Percentiles rank a stretch among this genome's conserved stretches.
These are phyloP conservation scores for Microctonus aethiopoides DNA, from an alignment of 2,888 invertebrate genomes.

Conservation along the genomic window DNA sequence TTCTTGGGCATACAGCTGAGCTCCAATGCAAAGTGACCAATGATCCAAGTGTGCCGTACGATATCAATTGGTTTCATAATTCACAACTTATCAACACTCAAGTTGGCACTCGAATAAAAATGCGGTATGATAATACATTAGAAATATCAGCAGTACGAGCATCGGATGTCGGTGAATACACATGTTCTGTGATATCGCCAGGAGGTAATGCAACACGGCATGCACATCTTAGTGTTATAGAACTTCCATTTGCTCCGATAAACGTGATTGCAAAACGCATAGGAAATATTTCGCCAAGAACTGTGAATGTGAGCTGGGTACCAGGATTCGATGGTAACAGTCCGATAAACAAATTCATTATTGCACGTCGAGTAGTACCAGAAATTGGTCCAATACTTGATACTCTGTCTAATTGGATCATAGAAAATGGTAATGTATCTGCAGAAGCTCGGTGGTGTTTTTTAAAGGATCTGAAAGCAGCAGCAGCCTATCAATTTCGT, in stretches of 20 bases:
- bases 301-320: conserved; percentile 93
- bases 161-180: conserved; percentile 93
- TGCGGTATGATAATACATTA: conserved; percentile 85
- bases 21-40: conserved; percentile 94
- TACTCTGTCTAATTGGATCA: conserved; percentile 87
- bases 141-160: conserved; percentile 90
- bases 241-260: conserved; percentile 93
- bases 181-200: conserved; percentile 88
- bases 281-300: conserved; percentile 75
- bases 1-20: conserved; percentile 92
- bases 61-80: conserved; percentile 90
- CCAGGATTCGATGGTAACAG: conserved; percentile 98
- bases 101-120: conserved; percentile 78
- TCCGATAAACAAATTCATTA: conserved; percentile 90
- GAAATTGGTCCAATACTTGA: conserved; percentile 88
- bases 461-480: conserved; percentile 89
- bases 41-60: conserved; percentile 87
- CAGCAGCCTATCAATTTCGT: conserved; percentile 95
- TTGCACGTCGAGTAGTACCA: conserved; percentile 90
- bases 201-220: conserved; percentile 93
- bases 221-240: conserved; percentile 89
- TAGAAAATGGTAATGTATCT: conserved; percentile 87
- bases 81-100: conserved; percentile 78
- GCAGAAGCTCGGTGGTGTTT: conserved; percentile 82
- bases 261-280: conserved; percentile 82